Evolutionary conservation across 2,888 invertebrate species (phyloP), one percentile per base, ranked within the genome.

Genomic region (Altica lythri): DNA sequence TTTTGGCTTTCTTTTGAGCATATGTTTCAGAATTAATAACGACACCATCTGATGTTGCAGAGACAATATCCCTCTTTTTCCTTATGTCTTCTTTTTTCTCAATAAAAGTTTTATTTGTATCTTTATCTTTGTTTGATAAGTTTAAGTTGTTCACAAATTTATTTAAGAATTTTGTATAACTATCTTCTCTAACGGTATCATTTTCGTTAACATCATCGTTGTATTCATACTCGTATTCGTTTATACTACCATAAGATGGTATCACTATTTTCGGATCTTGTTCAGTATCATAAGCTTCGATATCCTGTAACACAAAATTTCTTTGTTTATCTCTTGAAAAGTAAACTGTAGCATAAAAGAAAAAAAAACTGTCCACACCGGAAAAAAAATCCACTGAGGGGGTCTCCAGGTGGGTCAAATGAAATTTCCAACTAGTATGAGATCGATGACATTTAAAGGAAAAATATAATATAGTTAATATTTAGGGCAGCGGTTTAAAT

Each of bases 21-120:
- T 75, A 75, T 12, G 76, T 72, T 57, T 73, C 77, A 47, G 70
- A 66, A 52, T 73, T 70, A 34, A 75, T 67, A n/a, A 72, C 66
- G 49, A 77, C 65, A 30, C 77, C 77, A 65, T 72, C 72, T 4
- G 62, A 32, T 8, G 71, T 71, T 12, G 68, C 61, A 6, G 64
- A 66, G 9, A 68, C 48, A 29, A 79, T 72, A 27, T 77, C 75
- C 46, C 80, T 73, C 60, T 73, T 67, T 60, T 66, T 69, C 58
- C 78, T 74, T 18, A 14, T 50, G 13, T 37, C 35, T 18, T 63
- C 55, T 45, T 51, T 53, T 2, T 29, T 10, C 10, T 29, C 29
- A 29, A n/a, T n/a, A n/a, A n/a, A n/a, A n/a, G 25, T 25, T 25
- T 25, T 25, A 25, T 9, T 29, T 9, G 29, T 2, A 10, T 29